Evolutionary conservation across 2,888 invertebrate genomes (phyloP).

Genomic region (Stenichneumon culpator): DNA sequence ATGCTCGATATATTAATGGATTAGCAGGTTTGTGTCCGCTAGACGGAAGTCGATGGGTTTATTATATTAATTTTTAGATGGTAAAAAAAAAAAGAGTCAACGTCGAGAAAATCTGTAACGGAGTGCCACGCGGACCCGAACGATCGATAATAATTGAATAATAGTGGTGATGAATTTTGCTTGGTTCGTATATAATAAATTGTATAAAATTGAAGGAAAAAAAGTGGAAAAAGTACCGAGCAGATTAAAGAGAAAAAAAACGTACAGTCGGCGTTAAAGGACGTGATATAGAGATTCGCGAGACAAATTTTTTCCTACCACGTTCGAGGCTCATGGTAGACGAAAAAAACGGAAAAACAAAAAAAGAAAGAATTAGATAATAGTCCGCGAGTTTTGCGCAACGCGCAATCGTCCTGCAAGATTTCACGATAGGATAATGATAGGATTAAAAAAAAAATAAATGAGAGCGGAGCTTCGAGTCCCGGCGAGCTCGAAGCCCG

Average conservation of each 20-base stretch:
- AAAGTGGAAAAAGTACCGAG: conserved; percentile 1
- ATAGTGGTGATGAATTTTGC: conserved; percentile 40
- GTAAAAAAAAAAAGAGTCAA: conserved; percentile 9
- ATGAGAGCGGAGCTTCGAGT: conserved; percentile 4
- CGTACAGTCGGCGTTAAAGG: conserved; percentile 49
- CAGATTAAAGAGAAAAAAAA: conserved; percentile 34
- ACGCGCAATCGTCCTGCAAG: conserved; percentile 38
- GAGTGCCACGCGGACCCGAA: conserved; percentile 7
- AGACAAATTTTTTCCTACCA: conserved; percentile 30
- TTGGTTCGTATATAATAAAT: conserved; percentile 46
- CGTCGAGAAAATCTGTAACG: conserved; percentile 13
- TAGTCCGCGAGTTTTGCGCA: conserved; percentile 20
- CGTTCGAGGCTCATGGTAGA: conserved; percentile 45
- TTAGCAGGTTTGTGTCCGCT: conserved; percentile 77
- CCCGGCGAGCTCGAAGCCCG: background rate
- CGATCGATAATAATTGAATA: conserved; percentile 35
- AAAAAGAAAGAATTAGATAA: conserved; percentile 7
- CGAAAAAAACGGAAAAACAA: background rate
- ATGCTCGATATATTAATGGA: conserved; percentile 67
- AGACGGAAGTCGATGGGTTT: conserved; percentile 71
- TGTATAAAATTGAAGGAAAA: conserved; percentile 49
- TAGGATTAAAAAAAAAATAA: conserved; percentile 5
- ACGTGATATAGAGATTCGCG: conserved; percentile 40
- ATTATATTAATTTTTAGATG: background rate
- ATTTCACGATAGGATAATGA: conserved; percentile 12